phyloP scores from a whole-genome alignment of 2,888 invertebrate species.

The Synanthedon formicaeformis region DNA sequence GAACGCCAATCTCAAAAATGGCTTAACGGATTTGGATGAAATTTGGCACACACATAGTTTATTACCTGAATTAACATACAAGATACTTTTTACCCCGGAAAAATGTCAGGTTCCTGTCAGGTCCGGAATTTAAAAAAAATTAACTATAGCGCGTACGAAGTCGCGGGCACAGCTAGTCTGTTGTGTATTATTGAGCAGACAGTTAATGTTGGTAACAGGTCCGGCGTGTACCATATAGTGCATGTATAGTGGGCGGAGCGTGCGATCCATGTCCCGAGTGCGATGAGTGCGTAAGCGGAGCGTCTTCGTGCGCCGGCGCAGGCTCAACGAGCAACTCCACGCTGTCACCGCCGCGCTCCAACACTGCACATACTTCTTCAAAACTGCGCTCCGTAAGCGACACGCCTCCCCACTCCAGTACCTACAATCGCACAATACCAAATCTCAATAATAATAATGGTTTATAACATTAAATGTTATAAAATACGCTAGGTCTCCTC shows the following conservation, averaged over 20 bases:
- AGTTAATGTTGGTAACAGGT: too few species aligned
- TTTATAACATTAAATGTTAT: too few species aligned
- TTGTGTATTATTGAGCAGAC: neutral
- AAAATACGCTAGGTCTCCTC: too few species aligned
- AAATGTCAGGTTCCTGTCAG: too few species aligned
- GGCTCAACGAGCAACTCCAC: constrained; percentile 90
- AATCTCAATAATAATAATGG: neutral
- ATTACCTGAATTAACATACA: too few species aligned
- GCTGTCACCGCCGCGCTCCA: constrained; percentile 87
- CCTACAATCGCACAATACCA: constrained; percentile 47
- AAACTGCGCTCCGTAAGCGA: constrained; percentile 91
- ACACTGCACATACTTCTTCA: constrained; percentile 91
- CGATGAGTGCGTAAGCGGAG: constrained; percentile 29
- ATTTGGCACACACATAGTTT: too few species aligned
- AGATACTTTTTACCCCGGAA: too few species aligned
- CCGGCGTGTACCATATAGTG: constrained; percentile 68
- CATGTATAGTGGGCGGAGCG: constrained; percentile 69
- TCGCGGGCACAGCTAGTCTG: neutral
- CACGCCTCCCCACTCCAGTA: constrained; percentile 92
- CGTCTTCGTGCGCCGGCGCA: constrained; percentile 80
- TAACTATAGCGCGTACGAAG: too few species aligned
- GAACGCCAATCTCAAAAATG: too few species aligned
- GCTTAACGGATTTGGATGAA: too few species aligned
- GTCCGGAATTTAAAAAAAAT: too few species aligned
- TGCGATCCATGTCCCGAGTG: constrained; percentile 69